Evolutionary conservation across 1,140 invertebrate genomes (phyloP).

Genomic region (Pogonomyrmex californicus): DNA sequence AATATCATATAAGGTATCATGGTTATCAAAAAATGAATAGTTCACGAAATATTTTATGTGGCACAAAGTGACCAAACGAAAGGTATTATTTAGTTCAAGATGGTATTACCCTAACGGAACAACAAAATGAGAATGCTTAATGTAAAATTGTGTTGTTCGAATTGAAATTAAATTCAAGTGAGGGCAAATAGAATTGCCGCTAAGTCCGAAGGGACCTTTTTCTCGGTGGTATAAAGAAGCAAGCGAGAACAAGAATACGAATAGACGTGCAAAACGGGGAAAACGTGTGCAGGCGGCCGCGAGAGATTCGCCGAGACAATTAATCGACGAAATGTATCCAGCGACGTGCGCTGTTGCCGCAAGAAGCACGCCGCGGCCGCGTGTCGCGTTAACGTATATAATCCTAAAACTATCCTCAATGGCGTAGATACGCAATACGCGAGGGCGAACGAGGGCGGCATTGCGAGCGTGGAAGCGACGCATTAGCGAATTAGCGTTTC

Average conservation of each 20-base stretch:
- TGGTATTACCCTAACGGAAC: too few relatives aligned
- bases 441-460: constrained; percentile 69
- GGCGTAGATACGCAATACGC: constrained; percentile 48
- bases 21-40: too few relatives aligned
- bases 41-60: too few relatives aligned
- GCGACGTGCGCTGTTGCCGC: neutral
- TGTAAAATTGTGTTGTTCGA: too few relatives aligned
- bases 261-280: neutral
- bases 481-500: constrained; percentile 84
- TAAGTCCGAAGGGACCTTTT: too few relatives aligned
- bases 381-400: constrained; percentile 66
- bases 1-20: too few relatives aligned
- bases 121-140: too few relatives aligned
- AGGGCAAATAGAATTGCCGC: too few relatives aligned
- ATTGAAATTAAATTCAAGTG: too few relatives aligned
- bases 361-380: constrained; percentile 39
- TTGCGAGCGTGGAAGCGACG: constrained; percentile 77
- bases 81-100: too few relatives aligned
- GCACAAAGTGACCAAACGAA: too few relatives aligned
- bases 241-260: constrained; percentile 17
- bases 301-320: constrained; percentile 68
- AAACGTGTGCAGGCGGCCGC: neutral
- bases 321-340: constrained; percentile 71
- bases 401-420: constrained; percentile 72
- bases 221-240: too few relatives aligned